Percentiles rank a stretch among this genome's conserved stretches.
phyloP scores from a whole-genome alignment of 2,797 vertebrate genomes.

The Pogoniulus pusillus region DNA sequence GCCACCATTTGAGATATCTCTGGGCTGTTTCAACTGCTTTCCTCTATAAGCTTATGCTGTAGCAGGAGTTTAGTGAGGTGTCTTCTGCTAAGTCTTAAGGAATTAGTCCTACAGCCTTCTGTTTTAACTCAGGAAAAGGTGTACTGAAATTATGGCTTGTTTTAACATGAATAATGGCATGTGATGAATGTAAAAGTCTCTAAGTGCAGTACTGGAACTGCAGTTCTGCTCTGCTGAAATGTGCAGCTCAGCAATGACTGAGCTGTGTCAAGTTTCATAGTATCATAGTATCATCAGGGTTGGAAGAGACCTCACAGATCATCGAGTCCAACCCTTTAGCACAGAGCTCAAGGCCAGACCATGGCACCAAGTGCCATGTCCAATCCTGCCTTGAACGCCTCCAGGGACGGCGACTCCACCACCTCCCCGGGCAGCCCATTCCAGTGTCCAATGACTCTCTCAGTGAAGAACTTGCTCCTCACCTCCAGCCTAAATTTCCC shows the following conservation, averaged over 20 bases:
- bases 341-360: too few species aligned
- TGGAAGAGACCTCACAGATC: too few species aligned
- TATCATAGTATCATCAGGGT: too few species aligned
- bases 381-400: too few species aligned
- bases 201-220: neutral
- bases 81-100: neutral
- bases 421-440: too few species aligned
- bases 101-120: neutral
- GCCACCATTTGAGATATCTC: neutral
- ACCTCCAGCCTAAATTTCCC: too few species aligned
- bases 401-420: too few species aligned
- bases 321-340: too few species aligned
- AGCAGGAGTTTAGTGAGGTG: neutral
- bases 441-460: too few species aligned
- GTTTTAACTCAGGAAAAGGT: neutral
- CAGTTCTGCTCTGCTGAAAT: neutral
- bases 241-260: neutral
- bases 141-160: neutral
- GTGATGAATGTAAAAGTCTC: neutral
- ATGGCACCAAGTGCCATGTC: too few species aligned
- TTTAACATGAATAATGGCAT: neutral
- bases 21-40: neutral
- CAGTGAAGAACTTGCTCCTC: too few species aligned
- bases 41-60: neutral
- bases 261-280: neutral